Evolutionary conservation across 2,797 vertebrate species (phyloP), one percentile per base, ranked within the genome.

Genomic region (Gallinago stenura): DNA sequence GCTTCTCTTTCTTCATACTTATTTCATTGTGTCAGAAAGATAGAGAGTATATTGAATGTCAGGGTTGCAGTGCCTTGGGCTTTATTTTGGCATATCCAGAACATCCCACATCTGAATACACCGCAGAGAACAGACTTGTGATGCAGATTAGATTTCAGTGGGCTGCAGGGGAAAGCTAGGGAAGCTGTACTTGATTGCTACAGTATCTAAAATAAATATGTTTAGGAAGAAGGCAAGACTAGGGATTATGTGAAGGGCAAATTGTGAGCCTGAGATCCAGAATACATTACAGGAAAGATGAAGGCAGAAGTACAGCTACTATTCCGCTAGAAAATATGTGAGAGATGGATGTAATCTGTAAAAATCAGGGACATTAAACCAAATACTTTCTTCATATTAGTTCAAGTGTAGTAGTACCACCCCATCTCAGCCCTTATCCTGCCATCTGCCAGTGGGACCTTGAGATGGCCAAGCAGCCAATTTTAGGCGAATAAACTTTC

Each of bases 401-500:
- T 77, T 85, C 48, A 30, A 6, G 33, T 56, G 75, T 37, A 51
- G 7, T 0, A n/a, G 6, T 7, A 64, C 6, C 31, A 35, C 48
- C n/a, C 12, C 22, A 5, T 28, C 28, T 22, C 21, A 46, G 4
- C 41, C 43, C 28, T 39, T 31, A 35, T 28, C 24, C 64, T 50
- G 28, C 50, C 37, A 2, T 2, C 19, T 37, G 15, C 18, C 30
- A 1, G 2, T 8, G 6, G 20, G 13, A 78, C 17, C 37, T 51
- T 0, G 1, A 81, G 28, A 41, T 9, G 4, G 31, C 28, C 26
- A 79, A 45, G 21, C 1, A 35, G 30, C 68, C 35, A 3, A 33
- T 57, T 77, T 28, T 35, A 54, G 43, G 43, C 18, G 35, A 64
- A 77, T 16, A 56, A 62, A 43, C 14, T 15, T 60, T 31, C 46